Evolutionary conservation across 2,888 invertebrate genomes (phyloP).

Genomic region (Eupithecia subumbrata): DNA sequence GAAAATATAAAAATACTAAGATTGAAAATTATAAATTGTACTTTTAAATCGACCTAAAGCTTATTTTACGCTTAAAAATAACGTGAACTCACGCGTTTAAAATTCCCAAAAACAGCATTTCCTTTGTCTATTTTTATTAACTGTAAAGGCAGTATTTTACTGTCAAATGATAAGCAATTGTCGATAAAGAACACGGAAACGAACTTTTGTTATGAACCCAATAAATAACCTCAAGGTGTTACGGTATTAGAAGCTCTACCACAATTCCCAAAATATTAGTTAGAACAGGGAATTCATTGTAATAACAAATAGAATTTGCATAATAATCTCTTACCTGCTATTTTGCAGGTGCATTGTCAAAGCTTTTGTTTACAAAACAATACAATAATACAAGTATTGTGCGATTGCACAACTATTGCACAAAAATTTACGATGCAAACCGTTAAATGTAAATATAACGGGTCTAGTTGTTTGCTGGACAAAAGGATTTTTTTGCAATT

Average conservation of each 20-base stretch:
- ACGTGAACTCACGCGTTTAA: constrained; percentile 19
- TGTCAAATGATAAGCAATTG: constrained; percentile 73
- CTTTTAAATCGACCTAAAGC: neutral
- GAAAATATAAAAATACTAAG: neutral
- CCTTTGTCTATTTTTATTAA: constrained; percentile 40
- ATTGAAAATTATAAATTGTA: neutral
- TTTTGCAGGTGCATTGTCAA: constrained; percentile 75
- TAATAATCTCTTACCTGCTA: constrained; percentile 80
- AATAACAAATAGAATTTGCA: constrained; percentile 65
- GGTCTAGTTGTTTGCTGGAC: constrained; percentile 66
- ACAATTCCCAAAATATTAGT: constrained; percentile 79
- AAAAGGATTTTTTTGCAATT: constrained; percentile 56
- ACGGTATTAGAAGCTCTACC: constrained; percentile 68
- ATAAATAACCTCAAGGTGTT: constrained; percentile 82
- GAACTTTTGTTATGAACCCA: constrained; percentile 76
- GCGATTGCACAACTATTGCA: constrained; percentile 73
- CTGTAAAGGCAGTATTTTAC: constrained; percentile 64
- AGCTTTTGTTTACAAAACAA: constrained; percentile 60
- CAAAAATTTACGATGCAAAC: constrained; percentile 64
- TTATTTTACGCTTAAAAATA: neutral
- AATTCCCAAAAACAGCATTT: constrained; percentile 32
- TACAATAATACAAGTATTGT: constrained; percentile 51
- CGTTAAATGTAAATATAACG: constrained; percentile 76
- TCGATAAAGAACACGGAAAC: constrained; percentile 81
- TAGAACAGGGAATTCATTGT: constrained; percentile 69